A percentile compares a stretch with the other conserved stretches of the same genome.
Evolutionary conservation across 2,888 invertebrate genomes (phyloP).

Genomic region (Galeopsomyia nigrocyanea): DNA sequence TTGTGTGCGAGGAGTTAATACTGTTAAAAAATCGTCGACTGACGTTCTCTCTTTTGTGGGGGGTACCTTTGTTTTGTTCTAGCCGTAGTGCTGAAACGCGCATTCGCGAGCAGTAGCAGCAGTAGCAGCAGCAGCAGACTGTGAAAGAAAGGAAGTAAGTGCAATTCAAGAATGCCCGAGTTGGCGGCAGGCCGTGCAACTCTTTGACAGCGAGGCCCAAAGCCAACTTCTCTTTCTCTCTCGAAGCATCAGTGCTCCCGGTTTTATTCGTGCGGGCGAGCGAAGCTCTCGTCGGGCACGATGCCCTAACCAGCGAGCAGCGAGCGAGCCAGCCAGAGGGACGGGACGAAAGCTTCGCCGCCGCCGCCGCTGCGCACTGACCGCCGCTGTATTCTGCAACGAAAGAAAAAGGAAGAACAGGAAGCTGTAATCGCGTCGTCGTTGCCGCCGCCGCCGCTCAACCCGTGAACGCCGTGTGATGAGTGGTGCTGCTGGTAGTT

Average conservation of each 20-base stretch:
- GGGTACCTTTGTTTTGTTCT: conserved; percentile 42
- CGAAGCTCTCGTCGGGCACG: too few relatives aligned
- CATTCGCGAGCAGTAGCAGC: not conserved
- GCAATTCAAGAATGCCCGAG: too few relatives aligned
- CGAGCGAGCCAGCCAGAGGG: not conserved
- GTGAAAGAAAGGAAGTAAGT: conserved; percentile 2
- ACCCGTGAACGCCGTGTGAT: conserved; percentile 35
- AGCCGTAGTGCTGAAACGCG: conserved; percentile 8
- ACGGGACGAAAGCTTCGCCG: conserved; percentile 20
- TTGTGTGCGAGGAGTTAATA: too few relatives aligned
- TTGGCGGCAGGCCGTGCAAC: conserved; percentile 8
- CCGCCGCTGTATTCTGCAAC: not conserved
- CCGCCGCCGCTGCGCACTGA: not conserved
- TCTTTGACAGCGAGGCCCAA: conserved; percentile 30
- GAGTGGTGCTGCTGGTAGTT: conserved; percentile 56
- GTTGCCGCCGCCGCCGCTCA: too few relatives aligned
- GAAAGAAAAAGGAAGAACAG: not conserved
- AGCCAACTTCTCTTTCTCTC: too few relatives aligned
- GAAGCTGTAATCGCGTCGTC: not conserved
- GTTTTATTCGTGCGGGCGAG: too few relatives aligned
- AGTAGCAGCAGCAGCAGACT: not conserved
- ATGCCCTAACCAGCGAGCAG: conserved; percentile 6
- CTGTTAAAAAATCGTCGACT: not conserved
- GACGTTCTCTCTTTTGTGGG: not conserved
- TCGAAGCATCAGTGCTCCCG: too few relatives aligned